phyloP scores from a whole-genome alignment of 2,888 invertebrate genomes.

The Pycnomerus fuliginosus region DNA sequence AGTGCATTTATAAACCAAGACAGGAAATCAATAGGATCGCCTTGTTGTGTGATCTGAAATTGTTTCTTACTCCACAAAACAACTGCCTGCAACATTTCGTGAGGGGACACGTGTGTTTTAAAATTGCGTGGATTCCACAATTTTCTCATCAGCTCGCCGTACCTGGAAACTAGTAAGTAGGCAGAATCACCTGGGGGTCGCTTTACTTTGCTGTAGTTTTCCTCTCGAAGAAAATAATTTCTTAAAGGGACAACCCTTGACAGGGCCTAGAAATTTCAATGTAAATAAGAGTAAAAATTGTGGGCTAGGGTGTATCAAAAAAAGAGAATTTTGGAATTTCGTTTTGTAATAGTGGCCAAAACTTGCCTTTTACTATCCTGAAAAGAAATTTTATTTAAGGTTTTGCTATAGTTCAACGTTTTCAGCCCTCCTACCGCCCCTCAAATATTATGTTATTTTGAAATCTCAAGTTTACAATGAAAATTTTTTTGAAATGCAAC shows the following conservation, averaged over 20 bases:
- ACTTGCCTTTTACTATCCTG: too few species aligned
- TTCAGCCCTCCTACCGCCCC: too few species aligned
- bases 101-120: conserved; percentile 98
- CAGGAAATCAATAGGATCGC: conserved; percentile 97
- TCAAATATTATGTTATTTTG: too few species aligned
- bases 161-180: conserved; percentile 85
- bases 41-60: conserved; percentile 98
- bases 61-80: conserved; percentile 95
- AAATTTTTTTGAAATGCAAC: too few species aligned
- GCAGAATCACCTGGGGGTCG: conserved; percentile 95
- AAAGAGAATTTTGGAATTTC: too few species aligned
- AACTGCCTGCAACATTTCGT: conserved; percentile 99
- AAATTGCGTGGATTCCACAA: conserved; percentile 99
- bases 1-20: conserved; percentile 98
- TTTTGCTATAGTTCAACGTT: too few species aligned
- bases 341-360: too few species aligned
- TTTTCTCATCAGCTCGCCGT: conserved; percentile 94
- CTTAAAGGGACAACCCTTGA: conserved; percentile 93
- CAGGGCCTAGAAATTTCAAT: conserved; percentile 67
- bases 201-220: conserved; percentile 85
- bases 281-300: conserved; percentile 3
- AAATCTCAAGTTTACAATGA: too few species aligned
- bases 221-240: conserved; percentile 92
- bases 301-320: conserved; percentile 23
- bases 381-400: too few species aligned